Evolutionary conservation across 2,797 vertebrate species (phyloP).

Genomic region (Sternotherus odoratus): DNA sequence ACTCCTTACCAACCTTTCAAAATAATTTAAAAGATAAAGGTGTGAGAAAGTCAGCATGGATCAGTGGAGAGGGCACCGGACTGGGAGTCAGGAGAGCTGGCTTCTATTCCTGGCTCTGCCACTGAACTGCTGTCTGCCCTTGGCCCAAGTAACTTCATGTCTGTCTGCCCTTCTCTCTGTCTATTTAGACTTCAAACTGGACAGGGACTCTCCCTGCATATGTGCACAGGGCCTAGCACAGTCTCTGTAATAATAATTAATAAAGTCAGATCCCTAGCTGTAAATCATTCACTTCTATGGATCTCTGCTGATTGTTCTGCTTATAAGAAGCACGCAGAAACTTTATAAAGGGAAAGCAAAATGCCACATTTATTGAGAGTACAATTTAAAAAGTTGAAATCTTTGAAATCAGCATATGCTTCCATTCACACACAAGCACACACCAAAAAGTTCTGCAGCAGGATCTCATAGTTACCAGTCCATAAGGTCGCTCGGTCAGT

Average conservation of each 20-base stretch:
- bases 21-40: not conserved
- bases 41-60: not conserved
- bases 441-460: too few relatives aligned
- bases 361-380: too few relatives aligned
- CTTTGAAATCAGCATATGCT: too few relatives aligned
- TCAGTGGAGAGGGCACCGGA: not conserved
- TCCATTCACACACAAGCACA: too few relatives aligned
- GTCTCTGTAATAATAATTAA: not conserved
- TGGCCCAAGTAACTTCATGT: not conserved
- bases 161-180: not conserved
- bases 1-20: not conserved
- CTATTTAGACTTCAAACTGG: not conserved
- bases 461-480: too few relatives aligned
- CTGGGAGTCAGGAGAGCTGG: fast-evolving
- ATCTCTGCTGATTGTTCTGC: not conserved
- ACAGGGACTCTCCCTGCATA: not conserved
- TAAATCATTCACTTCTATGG: not conserved
- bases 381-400: too few relatives aligned
- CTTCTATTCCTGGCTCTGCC: not conserved
- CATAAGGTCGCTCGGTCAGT: too few relatives aligned
- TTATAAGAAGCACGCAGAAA: too few relatives aligned
- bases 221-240: not conserved
- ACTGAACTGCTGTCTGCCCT: not conserved
- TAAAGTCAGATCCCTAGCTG: not conserved
- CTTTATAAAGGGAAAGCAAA: too few relatives aligned